phyloP scores from a whole-genome alignment of 2,797 vertebrate genomes.

The Pyrocephalus nanus region DNA sequence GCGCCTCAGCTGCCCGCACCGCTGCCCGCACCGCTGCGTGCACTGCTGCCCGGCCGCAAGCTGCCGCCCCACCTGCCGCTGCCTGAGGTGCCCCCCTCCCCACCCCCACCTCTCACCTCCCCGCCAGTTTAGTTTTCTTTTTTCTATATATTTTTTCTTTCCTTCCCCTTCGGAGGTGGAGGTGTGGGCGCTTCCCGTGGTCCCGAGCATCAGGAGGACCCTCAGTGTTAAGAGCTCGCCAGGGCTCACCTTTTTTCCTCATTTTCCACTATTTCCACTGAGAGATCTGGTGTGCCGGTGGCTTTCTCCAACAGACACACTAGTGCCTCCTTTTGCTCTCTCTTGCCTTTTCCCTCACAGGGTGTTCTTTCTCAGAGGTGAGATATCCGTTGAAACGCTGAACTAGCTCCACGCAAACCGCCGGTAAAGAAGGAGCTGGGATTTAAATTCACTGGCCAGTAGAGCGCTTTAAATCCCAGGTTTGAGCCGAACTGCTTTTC shows the following conservation, averaged over 20 bases:
- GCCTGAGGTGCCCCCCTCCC: rapidly evolving
- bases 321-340: background rate
- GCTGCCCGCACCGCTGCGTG: background rate
- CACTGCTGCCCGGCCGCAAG: background rate
- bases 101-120: background rate
- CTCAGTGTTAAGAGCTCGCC: background rate
- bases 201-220: too few species aligned
- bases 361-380: background rate
- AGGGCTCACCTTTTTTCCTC: background rate
- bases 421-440: background rate
- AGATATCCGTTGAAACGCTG: background rate
- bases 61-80: background rate
- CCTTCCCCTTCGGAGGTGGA: background rate
- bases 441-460: background rate
- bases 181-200: rapidly evolving
- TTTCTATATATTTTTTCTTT: too few species aligned
- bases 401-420: background rate
- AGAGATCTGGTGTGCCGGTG: background rate
- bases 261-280: background rate
- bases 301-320: background rate
- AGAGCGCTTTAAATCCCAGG: conserved; percentile 2
- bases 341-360: background rate
- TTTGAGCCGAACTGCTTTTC: background rate
- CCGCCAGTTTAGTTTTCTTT: background rate
- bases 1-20: background rate